phyloP scores from a whole-genome alignment of 2,797 vertebrate genomes.

The Clamator glandarius region DNA sequence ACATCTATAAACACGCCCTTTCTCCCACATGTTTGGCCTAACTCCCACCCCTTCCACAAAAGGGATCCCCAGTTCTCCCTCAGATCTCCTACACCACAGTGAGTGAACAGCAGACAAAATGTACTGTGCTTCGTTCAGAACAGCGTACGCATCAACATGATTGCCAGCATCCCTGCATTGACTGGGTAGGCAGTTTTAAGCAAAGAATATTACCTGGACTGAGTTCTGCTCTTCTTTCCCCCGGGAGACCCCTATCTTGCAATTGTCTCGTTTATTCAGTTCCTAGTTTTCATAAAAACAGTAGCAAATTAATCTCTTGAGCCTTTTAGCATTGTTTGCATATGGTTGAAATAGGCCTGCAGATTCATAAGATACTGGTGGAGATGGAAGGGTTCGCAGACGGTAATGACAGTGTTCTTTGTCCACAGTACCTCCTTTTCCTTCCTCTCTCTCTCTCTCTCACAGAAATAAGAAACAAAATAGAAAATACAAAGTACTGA shows the following conservation, averaged over 20 bases:
- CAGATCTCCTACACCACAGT: not conserved
- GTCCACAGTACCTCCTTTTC: not conserved
- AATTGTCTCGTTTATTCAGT: not conserved
- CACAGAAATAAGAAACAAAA: not conserved
- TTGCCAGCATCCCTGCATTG: not conserved
- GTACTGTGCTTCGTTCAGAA: not conserved
- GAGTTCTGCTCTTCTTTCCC: not conserved
- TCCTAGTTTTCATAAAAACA: not conserved
- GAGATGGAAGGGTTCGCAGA: not conserved
- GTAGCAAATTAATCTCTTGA: not conserved
- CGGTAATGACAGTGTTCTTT: not conserved
- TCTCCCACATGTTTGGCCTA: not conserved
- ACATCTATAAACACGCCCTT: not conserved
- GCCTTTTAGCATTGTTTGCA: not conserved
- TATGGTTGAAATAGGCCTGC: not conserved
- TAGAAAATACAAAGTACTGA: not conserved
- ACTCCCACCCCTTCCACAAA: not conserved
- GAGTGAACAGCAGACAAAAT: not conserved
- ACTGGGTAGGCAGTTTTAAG: not conserved
- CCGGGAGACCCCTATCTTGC: not conserved
- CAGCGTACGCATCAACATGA: accelerated
- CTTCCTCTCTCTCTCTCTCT: not conserved
- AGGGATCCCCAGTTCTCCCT: not conserved
- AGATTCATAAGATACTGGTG: not conserved
- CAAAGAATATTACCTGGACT: not conserved